Evolutionary conservation across 2,888 invertebrate genomes (phyloP), one percentile per base, ranked within the genome.

Genomic region (Phyto melanocephala): DNA sequence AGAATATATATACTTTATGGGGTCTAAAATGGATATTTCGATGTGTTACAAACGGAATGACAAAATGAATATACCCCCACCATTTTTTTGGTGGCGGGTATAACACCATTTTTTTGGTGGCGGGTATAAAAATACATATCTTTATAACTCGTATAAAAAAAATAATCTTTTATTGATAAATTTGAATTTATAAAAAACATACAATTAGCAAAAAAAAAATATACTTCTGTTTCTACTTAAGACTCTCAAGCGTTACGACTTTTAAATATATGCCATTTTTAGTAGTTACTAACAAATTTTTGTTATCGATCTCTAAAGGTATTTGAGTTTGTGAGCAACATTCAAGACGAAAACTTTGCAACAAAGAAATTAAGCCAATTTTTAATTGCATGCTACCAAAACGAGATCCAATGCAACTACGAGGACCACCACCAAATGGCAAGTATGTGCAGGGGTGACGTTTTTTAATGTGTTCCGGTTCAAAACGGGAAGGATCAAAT

Each of bases 401-500:
- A 17, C 90, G 85, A 33, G 87, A 70, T 0, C 89, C 91, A 60
- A 90, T 89, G 62, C 91, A 91, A 42, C 86, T 88, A 0, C 90
- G 86, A 0, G 89, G 90, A 17, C 91, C 90, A 50, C 88, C 88
- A 0, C 91, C 90, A 65, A 91, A 91, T 0, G 90, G 89, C 11
- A 91, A 76, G 80, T 75, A 91, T 90, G n/a, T 91, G 7, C 50
- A 84, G 0, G 89, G 85, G 71, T 93, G 93, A 52, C 93, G 88
- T 56, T 91, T 92, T 2, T 92, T 90, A 56, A 93, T 93, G 45
- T 92, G 93, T 80, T 93, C 93, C 0, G 92, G 89, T 0, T 91
- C 88, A 86, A 94, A 94, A 85, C 94, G 91, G 8, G 94, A 93
- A 0, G 94, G 94, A 70, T 93, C 92, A 71, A 94, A 94, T 33